phyloP scores from a whole-genome alignment of 1,140 invertebrate species.

The Mesaphorura yosii region DNA sequence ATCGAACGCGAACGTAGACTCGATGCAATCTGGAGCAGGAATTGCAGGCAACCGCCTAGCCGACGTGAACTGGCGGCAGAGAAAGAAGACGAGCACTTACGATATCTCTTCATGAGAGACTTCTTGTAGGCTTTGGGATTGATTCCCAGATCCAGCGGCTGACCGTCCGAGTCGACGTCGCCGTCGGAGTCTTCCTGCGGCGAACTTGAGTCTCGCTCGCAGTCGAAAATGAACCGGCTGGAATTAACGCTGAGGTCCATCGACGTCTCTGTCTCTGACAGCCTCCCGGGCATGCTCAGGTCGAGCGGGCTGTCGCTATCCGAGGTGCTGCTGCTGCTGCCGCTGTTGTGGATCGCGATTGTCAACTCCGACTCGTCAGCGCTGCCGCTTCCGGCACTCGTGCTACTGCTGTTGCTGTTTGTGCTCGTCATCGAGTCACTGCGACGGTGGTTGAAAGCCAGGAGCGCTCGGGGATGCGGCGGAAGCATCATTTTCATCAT shows the following conservation, averaged over 20 bases:
- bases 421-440: constrained; percentile 6
- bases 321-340: background rate
- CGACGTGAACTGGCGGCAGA: too few species aligned
- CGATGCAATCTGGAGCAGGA: too few species aligned
- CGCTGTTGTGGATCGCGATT: background rate
- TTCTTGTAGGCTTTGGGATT: constrained; percentile 71
- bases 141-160: constrained; percentile 36
- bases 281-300: background rate
- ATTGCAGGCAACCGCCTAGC: too few species aligned
- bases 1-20: too few species aligned
- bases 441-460: background rate
- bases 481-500: too few species aligned
- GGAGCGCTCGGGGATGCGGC: too few species aligned
- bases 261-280: background rate
- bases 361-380: background rate
- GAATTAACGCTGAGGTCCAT: background rate
- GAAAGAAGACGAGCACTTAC: constrained; percentile 56
- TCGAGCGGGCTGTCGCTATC: background rate
- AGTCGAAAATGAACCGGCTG: constrained; percentile 22
- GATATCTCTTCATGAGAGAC: constrained; percentile 73
- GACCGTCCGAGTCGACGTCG: constrained; percentile 58
- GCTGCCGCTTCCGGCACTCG: background rate
- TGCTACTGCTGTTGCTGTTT: background rate
- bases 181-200: constrained; percentile 38
- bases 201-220: constrained; percentile 21